Base-by-base conservation (phyloP, 2,113 vertebrate species). In the Cervus canadensis region DNA sequence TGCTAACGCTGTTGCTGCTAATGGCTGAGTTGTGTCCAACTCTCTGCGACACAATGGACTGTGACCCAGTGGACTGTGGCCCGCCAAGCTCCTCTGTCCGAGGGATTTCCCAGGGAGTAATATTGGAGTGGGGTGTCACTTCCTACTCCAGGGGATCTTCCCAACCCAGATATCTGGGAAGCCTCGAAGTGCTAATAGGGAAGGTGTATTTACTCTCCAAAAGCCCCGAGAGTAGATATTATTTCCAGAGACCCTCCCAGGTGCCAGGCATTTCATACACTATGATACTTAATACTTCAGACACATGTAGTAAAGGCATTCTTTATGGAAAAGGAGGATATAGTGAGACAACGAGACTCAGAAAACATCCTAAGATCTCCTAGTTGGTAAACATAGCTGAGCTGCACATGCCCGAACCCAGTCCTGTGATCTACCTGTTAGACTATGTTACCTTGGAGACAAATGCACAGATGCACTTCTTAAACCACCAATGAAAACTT, bases 11-110 rank as follows among this genome's bases (percentile, higher is more conserved):
- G 57, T 23, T 26, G 57, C 23, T 26, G 36, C 23, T 26, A 43
- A 14, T 43, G 36, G 71, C 71, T 76, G 6, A 57, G 56, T 43
- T 26, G 71, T 76, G 71, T 26, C 71, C 40, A 14, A 3, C 40
- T 43, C 36, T 64, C 62, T 64, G 30, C 0, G 3, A 16, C 30
- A 15, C 62, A 7, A 3, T 26, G 36, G 36, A 43, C 36, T 0
- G 11, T 43, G 12, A 43, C 21, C n/a, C 71, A 40, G 3, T 76
- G 36, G 40, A 0, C 23, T 76, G 71, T 26, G 23, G 23, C n/a
- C 67, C 10, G 23, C 71, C 71, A 26, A 3, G 21, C 36, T 43
- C 3, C 71, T 43, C 23, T 14, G 6, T 74, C 21, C 1, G 1
- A 25, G 71, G 36, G 12, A 74, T 74, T 74, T 74, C 21, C 36